Conservation (phyloP, 1,140 invertebrate species). For the Hesperophylax magnus region DNA sequence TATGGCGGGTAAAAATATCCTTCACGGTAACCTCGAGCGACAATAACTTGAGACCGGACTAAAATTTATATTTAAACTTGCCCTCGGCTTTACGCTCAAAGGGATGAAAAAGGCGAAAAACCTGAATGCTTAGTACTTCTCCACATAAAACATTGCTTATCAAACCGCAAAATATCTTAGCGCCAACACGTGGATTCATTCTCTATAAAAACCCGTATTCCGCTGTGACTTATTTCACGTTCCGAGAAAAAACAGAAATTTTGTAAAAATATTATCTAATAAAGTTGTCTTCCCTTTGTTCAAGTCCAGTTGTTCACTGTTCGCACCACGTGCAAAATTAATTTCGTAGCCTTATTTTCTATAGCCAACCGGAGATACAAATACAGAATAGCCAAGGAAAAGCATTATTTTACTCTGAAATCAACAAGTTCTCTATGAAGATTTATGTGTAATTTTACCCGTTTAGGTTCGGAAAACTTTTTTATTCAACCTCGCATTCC, state of each 20-base stretch:
- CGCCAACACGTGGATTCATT: slow-evolving; percentile 17
- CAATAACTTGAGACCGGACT: too few relatives aligned
- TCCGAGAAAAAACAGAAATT: slow-evolving; percentile 1
- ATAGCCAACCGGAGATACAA: neutral
- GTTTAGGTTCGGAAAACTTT: neutral
- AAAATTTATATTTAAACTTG: slow-evolving; percentile 6
- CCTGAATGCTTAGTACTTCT: slow-evolving; percentile 13
- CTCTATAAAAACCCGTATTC: slow-evolving; percentile 16
- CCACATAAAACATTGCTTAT: slow-evolving; percentile 37
- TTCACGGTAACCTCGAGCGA: too few relatives aligned
- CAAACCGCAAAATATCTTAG: slow-evolving; percentile 34
- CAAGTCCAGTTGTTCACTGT: neutral
- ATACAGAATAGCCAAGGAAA: neutral
- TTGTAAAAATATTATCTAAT: slow-evolving; percentile 25
- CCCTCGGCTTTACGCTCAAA: neutral
- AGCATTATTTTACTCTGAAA: slow-evolving; percentile 1
- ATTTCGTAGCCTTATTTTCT: neutral
- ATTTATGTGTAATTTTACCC: slow-evolving; percentile 22
- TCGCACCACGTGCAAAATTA: slow-evolving; percentile 19
- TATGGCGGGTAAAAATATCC: too few relatives aligned
- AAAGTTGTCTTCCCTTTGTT: slow-evolving; percentile 31
- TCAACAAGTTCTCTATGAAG: slow-evolving; percentile 31
- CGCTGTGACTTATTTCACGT: neutral
- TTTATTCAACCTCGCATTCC: neutral
- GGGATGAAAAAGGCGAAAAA: slow-evolving; percentile 16